Evolutionary conservation across 1,140 invertebrate genomes (phyloP).

Genomic region (Cataglyphis hispanica): DNA sequence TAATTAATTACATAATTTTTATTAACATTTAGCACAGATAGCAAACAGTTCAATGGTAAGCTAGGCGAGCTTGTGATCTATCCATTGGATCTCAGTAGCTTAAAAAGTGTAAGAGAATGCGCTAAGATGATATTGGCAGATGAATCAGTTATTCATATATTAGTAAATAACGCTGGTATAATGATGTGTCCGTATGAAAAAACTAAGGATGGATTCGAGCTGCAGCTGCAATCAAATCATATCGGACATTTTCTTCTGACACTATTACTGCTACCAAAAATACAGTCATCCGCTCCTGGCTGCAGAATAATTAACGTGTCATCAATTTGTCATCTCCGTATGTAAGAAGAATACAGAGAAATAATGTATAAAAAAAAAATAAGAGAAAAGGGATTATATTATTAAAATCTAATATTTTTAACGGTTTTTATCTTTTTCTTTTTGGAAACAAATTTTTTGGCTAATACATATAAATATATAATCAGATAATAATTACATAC

Average conservation of each 20-base stretch:
- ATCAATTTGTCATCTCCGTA: conserved; percentile 79
- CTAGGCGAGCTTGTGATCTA: conserved; percentile 87
- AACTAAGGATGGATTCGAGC: conserved; percentile 93
- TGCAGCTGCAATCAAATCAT: conserved; percentile 92
- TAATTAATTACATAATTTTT: background rate
- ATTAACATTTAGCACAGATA: conserved; percentile 68
- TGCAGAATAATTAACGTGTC: conserved; percentile 91
- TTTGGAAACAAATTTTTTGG: background rate
- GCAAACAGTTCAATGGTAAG: conserved; percentile 80
- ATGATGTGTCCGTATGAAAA: conserved; percentile 90
- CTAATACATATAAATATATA: background rate
- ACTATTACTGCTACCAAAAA: conserved; percentile 90
- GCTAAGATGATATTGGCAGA: conserved; percentile 88
- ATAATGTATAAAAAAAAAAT: background rate
- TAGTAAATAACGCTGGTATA: conserved; percentile 94
- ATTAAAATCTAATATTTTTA: background rate
- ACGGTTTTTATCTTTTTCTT: background rate
- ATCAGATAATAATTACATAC: background rate
- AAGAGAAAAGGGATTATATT: background rate
- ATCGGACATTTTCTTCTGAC: conserved; percentile 95
- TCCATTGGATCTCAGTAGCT: conserved; percentile 91
- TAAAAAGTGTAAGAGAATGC: conserved; percentile 91
- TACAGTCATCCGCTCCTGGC: conserved; percentile 87
- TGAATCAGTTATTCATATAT: conserved; percentile 89
- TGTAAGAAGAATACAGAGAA: conserved; percentile 74